Percentiles rank a stretch among this genome's conserved stretches.
Conservation (phyloP, 2,888 invertebrate genomes). For the Chymomyza amoena region DNA sequence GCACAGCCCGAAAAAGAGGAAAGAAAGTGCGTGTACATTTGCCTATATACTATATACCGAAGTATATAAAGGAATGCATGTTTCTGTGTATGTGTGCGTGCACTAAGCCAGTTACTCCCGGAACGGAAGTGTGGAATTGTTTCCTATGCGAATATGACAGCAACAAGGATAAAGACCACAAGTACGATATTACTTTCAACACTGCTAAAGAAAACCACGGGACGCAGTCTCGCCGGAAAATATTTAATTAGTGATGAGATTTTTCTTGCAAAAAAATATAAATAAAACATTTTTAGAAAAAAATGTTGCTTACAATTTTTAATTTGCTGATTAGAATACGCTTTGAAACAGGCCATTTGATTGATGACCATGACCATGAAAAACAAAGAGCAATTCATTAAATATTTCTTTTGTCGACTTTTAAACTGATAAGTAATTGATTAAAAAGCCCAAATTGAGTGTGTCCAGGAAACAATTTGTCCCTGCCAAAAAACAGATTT, state of each 20-base stretch:
- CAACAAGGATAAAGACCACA: slow-evolving; percentile 20
- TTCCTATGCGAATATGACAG: slow-evolving; percentile 62
- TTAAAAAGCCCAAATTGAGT: too few species aligned
- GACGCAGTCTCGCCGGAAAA: slow-evolving; percentile 65
- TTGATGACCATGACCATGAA: slow-evolving; percentile 43
- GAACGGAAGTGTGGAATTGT: slow-evolving; percentile 58
- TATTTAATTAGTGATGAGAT: slow-evolving; percentile 71
- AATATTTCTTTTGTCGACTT: neutral
- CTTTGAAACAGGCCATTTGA: slow-evolving; percentile 38
- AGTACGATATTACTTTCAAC: neutral
- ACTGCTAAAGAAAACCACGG: slow-evolving; percentile 58
- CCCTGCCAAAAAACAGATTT: neutral
- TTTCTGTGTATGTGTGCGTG: slow-evolving; percentile 13
- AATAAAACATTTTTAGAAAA: slow-evolving; percentile 6
- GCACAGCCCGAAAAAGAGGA: slow-evolving; percentile 30
- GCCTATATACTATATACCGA: slow-evolving; percentile 11
- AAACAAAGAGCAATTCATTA: neutral
- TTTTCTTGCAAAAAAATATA: slow-evolving; percentile 49
- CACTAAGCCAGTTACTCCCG: neutral
- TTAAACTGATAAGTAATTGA: neutral
- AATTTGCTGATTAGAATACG: slow-evolving; percentile 61
- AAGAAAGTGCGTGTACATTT: slow-evolving; percentile 62
- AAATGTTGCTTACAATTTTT: slow-evolving; percentile 56
- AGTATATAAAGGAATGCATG: slow-evolving; percentile 24
- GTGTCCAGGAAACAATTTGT: neutral